Conservation (phyloP, 37 sponge, comb jelly and placozoan genomes). For the Axinella damicornis region DNA sequence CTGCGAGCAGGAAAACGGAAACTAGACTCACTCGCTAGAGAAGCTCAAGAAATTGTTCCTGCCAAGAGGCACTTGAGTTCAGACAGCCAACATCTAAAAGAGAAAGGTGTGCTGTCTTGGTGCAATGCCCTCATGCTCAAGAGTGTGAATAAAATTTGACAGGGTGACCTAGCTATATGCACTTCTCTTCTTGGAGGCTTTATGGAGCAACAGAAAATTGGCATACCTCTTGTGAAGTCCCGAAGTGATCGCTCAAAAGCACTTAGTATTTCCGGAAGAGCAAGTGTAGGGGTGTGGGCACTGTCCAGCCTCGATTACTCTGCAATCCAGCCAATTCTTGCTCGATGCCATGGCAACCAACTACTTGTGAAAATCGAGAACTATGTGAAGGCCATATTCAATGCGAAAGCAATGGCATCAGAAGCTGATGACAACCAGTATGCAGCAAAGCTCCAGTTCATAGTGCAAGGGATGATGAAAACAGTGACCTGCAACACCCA, state of each 20-base stretch:
- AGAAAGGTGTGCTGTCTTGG: neutral
- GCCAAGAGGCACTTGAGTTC: neutral
- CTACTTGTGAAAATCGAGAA: slow-evolving; percentile 28
- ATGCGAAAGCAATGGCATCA: neutral
- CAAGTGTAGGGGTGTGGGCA: slow-evolving; percentile 58
- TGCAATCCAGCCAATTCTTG: slow-evolving; percentile 24
- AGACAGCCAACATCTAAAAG: neutral
- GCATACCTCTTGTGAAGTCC: slow-evolving; percentile 41
- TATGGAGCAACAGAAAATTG: slow-evolving; percentile 53
- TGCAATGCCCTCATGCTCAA: slow-evolving; percentile 19
- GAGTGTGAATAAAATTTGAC: slow-evolving; percentile 10
- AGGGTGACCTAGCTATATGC: slow-evolving; percentile 34
- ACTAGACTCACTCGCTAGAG: neutral
- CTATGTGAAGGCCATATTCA: slow-evolving; percentile 13
- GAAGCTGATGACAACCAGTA: slow-evolving; percentile 3
- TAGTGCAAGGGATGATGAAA: slow-evolving; percentile 35
- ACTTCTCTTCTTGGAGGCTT: slow-evolving; percentile 43
- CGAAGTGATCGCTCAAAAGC: neutral
- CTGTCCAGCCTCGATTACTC: slow-evolving; percentile 35
- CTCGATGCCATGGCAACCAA: neutral
- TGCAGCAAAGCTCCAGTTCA: slow-evolving; percentile 56
- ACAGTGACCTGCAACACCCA: slow-evolving; percentile 54
- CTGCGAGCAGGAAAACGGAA: neutral
- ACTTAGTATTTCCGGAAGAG: slow-evolving; percentile 30
- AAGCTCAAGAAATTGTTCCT: neutral